These are phyloP conservation scores for Agrotis ipsilon DNA, from an alignment of 2,888 invertebrate genomes.

Conservation along the genomic window DNA sequence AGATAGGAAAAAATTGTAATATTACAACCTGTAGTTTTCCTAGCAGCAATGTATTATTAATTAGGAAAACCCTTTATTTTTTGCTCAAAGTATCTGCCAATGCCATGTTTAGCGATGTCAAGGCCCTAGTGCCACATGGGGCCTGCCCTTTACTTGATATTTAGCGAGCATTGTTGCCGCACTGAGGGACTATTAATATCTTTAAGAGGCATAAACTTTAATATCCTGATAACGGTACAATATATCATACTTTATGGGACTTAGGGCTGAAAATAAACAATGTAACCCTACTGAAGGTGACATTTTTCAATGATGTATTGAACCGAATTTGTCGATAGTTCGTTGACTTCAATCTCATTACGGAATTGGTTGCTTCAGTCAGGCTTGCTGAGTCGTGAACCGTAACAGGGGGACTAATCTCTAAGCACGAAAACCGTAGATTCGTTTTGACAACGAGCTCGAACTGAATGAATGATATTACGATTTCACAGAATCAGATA, in stretches of 20 bases:
- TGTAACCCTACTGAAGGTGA: conserved; percentile 41
- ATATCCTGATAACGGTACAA: conserved; percentile 56
- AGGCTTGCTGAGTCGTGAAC: too few relatives aligned
- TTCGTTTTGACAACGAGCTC: too few relatives aligned
- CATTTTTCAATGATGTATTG: conserved; percentile 33
- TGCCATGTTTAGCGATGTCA: conserved; percentile 49
- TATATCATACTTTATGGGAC: conserved; percentile 55
- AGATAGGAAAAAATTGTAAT: too few relatives aligned
- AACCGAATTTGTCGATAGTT: too few relatives aligned
- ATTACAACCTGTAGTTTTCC: neutral
- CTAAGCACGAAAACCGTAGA: too few relatives aligned
- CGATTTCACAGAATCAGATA: too few relatives aligned
- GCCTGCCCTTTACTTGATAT: conserved; percentile 71
- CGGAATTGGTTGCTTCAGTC: too few relatives aligned
- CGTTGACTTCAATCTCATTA: too few relatives aligned
- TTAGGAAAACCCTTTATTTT: neutral
- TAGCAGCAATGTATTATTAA: neutral
- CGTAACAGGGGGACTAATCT: too few relatives aligned
- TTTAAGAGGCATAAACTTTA: conserved; percentile 57
- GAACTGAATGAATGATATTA: too few relatives aligned
- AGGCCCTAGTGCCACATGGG: conserved; percentile 54
- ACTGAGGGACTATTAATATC: conserved; percentile 62
- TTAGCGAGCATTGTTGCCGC: conserved; percentile 66
- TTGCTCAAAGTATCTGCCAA: conserved; percentile 14
- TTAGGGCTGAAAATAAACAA: conserved; percentile 46